Evolutionary conservation across 92 coral and sea anemone genomes (phyloP).

Genomic region (Porites evermanni): DNA sequence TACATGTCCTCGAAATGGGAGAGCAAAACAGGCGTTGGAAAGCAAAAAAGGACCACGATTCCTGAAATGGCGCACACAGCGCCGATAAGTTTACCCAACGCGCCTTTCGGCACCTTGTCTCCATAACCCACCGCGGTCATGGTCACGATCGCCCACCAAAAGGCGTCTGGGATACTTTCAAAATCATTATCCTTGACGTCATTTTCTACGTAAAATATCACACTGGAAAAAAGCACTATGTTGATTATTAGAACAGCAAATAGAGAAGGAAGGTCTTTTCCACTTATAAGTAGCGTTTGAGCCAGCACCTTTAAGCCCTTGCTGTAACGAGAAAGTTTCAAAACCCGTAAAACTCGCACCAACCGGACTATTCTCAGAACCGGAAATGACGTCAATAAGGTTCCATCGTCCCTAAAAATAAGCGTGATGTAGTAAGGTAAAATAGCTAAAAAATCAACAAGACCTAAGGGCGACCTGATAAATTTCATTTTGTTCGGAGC

Average conservation of each 20-base stretch:
- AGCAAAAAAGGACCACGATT: slow-evolving; percentile 85
- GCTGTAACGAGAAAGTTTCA: slow-evolving; percentile 94
- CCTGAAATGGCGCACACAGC: slow-evolving; percentile 91
- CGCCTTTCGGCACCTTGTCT: slow-evolving; percentile 94
- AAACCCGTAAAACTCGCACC: slow-evolving; percentile 78
- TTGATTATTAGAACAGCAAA: slow-evolving; percentile 82
- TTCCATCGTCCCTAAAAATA: slow-evolving; percentile 43
- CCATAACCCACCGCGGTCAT: slow-evolving; percentile 99
- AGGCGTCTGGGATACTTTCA: slow-evolving; percentile 92
- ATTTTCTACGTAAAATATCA: slow-evolving; percentile 82
- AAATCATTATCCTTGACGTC: slow-evolving; percentile 76
- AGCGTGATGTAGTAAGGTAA: slow-evolving; percentile 83
- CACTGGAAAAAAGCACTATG: slow-evolving; percentile 85
- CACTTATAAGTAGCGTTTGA: slow-evolving; percentile 80
- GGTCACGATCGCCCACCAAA: slow-evolving; percentile 95
- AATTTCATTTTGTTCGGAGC: slow-evolving; percentile 78
- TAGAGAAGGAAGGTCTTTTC: slow-evolving; percentile 86
- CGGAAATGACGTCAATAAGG: slow-evolving; percentile 67
- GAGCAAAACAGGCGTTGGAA: slow-evolving; percentile 91
- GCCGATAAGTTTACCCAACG: slow-evolving; percentile 83
- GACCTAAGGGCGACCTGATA: slow-evolving; percentile 78
- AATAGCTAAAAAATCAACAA: slow-evolving; percentile 85
- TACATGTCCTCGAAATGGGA: slow-evolving; percentile 94
- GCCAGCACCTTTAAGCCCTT: slow-evolving; percentile 83
- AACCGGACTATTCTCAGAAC: slow-evolving; percentile 79